A percentile compares a stretch with the other conserved stretches of the same genome.
phyloP scores from a whole-genome alignment of 2,797 vertebrate genomes.

The Manis javanica region DNA sequence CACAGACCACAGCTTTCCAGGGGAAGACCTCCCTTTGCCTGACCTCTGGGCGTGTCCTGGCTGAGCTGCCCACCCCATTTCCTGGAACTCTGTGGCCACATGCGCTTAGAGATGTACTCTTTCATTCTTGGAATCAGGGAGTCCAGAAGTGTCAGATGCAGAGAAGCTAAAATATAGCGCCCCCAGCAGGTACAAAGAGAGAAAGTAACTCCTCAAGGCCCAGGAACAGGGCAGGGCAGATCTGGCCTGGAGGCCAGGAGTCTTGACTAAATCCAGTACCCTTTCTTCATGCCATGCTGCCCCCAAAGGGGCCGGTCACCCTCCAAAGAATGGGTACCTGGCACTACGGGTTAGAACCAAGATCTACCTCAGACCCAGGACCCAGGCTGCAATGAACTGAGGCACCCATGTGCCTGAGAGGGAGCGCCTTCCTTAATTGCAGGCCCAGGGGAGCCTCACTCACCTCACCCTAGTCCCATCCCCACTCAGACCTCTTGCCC shows the following conservation, averaged over 20 bases:
- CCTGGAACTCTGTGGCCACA: neutral
- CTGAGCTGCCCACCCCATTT: neutral
- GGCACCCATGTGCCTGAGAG: neutral
- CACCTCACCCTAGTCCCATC: fast-evolving
- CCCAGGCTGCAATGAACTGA: neutral
- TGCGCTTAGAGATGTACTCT: neutral
- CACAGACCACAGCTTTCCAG: neutral
- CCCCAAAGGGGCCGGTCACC: neutral
- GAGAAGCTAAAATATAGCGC: neutral
- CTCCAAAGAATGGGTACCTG: neutral
- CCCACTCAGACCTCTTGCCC: neutral
- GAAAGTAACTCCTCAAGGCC: neutral
- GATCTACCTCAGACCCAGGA: neutral
- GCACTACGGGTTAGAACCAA: neutral
- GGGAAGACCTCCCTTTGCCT: neutral
- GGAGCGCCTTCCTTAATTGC: neutral
- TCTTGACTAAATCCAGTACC: neutral
- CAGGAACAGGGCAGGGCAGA: neutral
- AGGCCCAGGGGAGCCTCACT: neutral
- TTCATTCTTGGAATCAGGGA: neutral
- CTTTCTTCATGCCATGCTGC: neutral
- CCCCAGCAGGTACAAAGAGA: neutral
- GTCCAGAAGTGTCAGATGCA: neutral
- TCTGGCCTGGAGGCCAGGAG: neutral
- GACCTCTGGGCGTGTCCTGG: neutral